Percentiles rank a stretch among this genome's conserved stretches.
Conservation (phyloP, 2,113 vertebrate species). For the Leucosticte australis region DNA sequence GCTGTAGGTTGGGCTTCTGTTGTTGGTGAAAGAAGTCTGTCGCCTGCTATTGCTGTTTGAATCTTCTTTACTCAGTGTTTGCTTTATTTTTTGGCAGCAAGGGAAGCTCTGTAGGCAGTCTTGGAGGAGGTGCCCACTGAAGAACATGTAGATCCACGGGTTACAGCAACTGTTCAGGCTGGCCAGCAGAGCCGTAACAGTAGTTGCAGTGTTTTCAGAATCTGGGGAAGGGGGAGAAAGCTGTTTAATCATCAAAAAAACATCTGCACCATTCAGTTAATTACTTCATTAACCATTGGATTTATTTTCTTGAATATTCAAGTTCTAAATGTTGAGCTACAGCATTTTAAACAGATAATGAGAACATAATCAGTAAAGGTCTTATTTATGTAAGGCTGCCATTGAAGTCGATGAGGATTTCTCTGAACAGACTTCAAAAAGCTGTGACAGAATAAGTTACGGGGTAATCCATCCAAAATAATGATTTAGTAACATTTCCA, state of each 20-base stretch:
- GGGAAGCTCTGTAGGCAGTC: constrained; percentile 86
- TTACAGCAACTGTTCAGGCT: constrained; percentile 98
- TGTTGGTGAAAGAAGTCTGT: constrained; percentile 85
- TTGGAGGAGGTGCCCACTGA: constrained; percentile 93
- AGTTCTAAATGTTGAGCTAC: neutral
- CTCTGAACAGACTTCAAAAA: neutral
- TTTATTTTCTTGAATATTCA: neutral
- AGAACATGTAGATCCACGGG: constrained; percentile 99
- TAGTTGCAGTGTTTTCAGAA: constrained; percentile 87
- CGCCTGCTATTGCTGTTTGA: constrained; percentile 86
- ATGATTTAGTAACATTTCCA: neutral
- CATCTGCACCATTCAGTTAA: neutral
- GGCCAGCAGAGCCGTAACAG: constrained; percentile 89
- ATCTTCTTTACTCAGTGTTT: constrained; percentile 83
- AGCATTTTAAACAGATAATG: neutral
- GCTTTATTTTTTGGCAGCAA: constrained; percentile 76
- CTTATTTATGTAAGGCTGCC: neutral
- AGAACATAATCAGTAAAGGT: neutral
- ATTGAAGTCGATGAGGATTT: neutral
- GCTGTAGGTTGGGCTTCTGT: constrained; percentile 84
- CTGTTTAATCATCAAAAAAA: neutral
- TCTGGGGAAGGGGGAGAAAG: constrained; percentile 72
- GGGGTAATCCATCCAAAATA: neutral
- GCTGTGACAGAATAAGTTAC: neutral
- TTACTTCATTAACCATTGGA: neutral